These are phyloP conservation scores for Proales similis DNA, from an alignment of 1,140 invertebrate genomes.

Conservation along the genomic window DNA sequence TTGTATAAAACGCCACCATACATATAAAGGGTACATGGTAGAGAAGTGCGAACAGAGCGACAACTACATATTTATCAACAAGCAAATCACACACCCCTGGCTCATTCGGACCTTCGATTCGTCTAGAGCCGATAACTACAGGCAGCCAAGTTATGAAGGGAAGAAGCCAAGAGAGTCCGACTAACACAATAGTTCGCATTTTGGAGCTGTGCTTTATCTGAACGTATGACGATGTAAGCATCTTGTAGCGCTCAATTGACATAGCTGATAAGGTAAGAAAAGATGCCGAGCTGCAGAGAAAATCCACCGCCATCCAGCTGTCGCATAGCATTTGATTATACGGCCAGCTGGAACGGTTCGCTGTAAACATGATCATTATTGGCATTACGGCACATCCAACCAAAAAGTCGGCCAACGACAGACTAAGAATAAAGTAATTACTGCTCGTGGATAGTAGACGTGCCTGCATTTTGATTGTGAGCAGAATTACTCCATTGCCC, in stretches of 20 bases:
- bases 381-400: slow-evolving; percentile 33
- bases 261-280: slow-evolving; percentile 34
- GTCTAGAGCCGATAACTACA: neutral
- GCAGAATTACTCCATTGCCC: slow-evolving; percentile 35
- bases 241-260: slow-evolving; percentile 33
- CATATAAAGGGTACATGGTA: slow-evolving; percentile 33
- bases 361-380: slow-evolving; percentile 30
- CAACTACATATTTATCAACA: slow-evolving; percentile 16
- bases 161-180: slow-evolving; percentile 8
- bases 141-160: slow-evolving; percentile 25
- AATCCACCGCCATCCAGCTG: slow-evolving; percentile 34
- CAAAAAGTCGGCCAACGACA: slow-evolving; percentile 32
- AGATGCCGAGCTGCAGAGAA: slow-evolving; percentile 34
- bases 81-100: slow-evolving; percentile 1
- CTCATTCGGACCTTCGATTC: neutral
- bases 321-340: slow-evolving; percentile 10
- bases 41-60: slow-evolving; percentile 12
- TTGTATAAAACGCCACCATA: slow-evolving; percentile 33
- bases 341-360: slow-evolving; percentile 16
- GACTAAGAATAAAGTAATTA: slow-evolving; percentile 35
- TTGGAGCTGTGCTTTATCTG: slow-evolving; percentile 32
- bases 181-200: slow-evolving; percentile 10
- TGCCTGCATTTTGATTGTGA: slow-evolving; percentile 34
- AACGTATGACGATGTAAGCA: slow-evolving; percentile 31
- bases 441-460: slow-evolving; percentile 10